Evolutionary conservation across 2,888 invertebrate species (phyloP).

Genomic region (Pterobdella sp.): DNA sequence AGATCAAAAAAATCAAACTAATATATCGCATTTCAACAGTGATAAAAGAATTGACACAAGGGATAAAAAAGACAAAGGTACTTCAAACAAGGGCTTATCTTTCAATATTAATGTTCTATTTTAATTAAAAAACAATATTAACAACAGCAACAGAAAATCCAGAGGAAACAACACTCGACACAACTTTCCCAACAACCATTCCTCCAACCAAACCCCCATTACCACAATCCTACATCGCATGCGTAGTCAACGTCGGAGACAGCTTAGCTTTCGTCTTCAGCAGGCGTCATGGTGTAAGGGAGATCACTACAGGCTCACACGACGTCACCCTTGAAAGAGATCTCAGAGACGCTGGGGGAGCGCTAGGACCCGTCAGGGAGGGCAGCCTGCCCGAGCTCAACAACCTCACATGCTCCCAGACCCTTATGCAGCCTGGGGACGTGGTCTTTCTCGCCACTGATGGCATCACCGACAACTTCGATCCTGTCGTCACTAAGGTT

Average conservation of each 20-base stretch:
- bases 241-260: slow-evolving; percentile 81
- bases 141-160: no score
- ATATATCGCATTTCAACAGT: no score
- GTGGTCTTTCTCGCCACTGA: slow-evolving; percentile 81
- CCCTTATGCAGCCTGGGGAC: slow-evolving; percentile 69
- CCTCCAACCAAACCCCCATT: not conserved
- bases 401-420: slow-evolving; percentile 76
- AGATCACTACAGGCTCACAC: slow-evolving; percentile 70
- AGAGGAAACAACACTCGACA: not conserved
- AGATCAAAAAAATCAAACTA: no score
- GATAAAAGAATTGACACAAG: no score
- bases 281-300: slow-evolving; percentile 66
- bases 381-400: slow-evolving; percentile 74
- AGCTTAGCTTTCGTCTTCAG: slow-evolving; percentile 77
- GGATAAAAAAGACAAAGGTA: no score
- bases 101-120: no score
- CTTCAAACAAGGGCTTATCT: no score
- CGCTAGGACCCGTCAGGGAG: slow-evolving; percentile 73
- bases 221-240: slow-evolving; percentile 45
- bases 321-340: slow-evolving; percentile 74
- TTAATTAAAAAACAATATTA: no score
- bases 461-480: slow-evolving; percentile 80
- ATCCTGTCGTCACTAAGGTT: slow-evolving; percentile 81
- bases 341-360: slow-evolving; percentile 79
- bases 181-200: not conserved